Base-by-base conservation (phyloP, 1,140 invertebrate species). In the Dendrolimus kikuchii region DNA sequence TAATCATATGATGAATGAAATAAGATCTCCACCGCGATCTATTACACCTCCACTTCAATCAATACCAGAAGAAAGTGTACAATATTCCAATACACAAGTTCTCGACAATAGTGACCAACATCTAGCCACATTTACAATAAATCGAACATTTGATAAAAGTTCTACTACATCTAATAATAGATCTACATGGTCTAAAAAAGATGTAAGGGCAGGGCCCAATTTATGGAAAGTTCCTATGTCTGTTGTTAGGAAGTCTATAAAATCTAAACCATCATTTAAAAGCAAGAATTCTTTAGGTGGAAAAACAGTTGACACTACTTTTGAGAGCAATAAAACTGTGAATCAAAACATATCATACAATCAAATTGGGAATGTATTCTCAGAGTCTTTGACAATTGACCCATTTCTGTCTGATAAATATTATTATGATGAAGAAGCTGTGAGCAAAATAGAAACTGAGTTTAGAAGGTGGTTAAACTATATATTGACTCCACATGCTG, bases 381-480 rank as follows among this genome's bases (percentile, higher is more conserved):
- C 91, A 85, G 86, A 91, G 5, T 91, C 89, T 4, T 90, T 89
- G 36, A 92, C 90, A 5, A 77, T 90, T 8, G 91, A 93, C 86
- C 93, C 93, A 5, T 94, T 94, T 65, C 64, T 90, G 42, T 89
- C 90, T 4, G 88, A 90, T 7, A 90, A 90, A 4, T 88, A 93
- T 69, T 95, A 94, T 70, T 93, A 94, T 73, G 94, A 96, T 79
- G 92, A 94, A 63, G 87, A 91, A 66, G 95, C 95, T 87, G 90
- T 96, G 7, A 90, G 93, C 47, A 92, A 93, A 57, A 94, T 97
- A 75, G 93, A 95, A 81, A 81, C 86, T 0, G 92, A 94, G 60
- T 96, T 98, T 66, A 93, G 92, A 60, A 93, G 93, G 59, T 98
- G 96, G 96, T 79, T 98, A 0, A 98, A 98, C 81, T 93, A 92